Evolutionary conservation across 2,797 vertebrate genomes (phyloP).

Genomic region (Falco novaeseelandiae): DNA sequence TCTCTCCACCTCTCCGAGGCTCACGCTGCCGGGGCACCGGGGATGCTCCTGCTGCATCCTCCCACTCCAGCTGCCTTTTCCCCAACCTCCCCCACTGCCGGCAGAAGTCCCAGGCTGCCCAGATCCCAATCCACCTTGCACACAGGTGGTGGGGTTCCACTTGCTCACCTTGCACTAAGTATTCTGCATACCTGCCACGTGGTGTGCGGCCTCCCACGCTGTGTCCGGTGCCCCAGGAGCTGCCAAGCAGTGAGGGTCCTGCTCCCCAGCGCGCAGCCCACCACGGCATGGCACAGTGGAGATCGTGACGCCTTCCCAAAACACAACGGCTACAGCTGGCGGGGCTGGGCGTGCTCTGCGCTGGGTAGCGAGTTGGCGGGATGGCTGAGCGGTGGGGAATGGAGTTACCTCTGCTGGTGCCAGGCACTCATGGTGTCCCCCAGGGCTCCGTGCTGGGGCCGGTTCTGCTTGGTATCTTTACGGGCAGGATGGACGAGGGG

Average conservation of each 20-base stretch:
- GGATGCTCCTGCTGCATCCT: neutral
- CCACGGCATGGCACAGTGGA: neutral
- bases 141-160: neutral
- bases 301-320: neutral
- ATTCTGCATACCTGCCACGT: rapidly evolving
- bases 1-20: neutral
- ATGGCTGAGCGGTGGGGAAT: no score
- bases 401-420: no score
- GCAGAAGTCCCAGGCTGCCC: neutral
- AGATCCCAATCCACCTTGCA: neutral
- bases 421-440: no score
- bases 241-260: neutral
- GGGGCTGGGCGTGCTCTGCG: no score
- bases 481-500: no score
- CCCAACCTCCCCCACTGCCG: neutral
- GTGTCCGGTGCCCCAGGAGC: rapidly evolving
- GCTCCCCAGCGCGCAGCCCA: no score
- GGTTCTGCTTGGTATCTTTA: no score
- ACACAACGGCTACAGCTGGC: neutral
- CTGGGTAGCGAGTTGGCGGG: no score
- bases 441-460: no score
- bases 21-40: rapidly evolving
- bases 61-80: neutral
- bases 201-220: rapidly evolving
- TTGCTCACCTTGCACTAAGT: neutral